A percentile compares a stretch with the other conserved stretches of the same genome.
Evolutionary conservation across 2,888 invertebrate genomes (phyloP).

Genomic region (Catocala sponsa): DNA sequence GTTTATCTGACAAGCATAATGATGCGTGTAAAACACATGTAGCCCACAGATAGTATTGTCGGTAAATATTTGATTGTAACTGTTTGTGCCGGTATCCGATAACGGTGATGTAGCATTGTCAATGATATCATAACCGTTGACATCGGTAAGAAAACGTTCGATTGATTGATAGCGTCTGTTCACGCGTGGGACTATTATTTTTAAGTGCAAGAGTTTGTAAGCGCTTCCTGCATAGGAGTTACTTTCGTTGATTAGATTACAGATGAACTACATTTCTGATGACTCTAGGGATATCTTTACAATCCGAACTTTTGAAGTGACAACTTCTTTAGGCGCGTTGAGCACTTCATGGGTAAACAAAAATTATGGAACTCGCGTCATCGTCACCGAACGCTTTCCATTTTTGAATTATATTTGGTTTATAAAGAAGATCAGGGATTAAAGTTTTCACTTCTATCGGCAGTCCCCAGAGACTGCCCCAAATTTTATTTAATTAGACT

Average conservation of each 20-base stretch:
- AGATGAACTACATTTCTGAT: too few species aligned
- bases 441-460: too few species aligned
- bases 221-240: background rate
- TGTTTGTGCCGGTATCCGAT: conserved; percentile 71
- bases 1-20: conserved; percentile 38
- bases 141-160: conserved; percentile 36
- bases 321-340: too few species aligned
- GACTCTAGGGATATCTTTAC: too few species aligned
- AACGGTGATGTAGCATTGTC: conserved; percentile 65
- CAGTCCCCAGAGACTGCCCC: too few species aligned
- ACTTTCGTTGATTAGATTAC: background rate
- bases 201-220: background rate
- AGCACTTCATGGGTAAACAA: too few species aligned
- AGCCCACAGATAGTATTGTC: conserved; percentile 54
- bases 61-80: conserved; percentile 72
- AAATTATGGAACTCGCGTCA: too few species aligned
- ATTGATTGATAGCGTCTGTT: conserved; percentile 37
- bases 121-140: conserved; percentile 52
- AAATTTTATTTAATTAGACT: too few species aligned
- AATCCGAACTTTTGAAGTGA: too few species aligned
- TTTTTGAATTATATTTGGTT: too few species aligned
- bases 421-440: too few species aligned
- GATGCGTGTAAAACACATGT: conserved; percentile 75
- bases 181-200: conserved; percentile 28
- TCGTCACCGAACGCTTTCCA: too few species aligned